Evolutionary conservation across 2,797 vertebrate species (phyloP).

Genomic region (Cichlasoma orientale): DNA sequence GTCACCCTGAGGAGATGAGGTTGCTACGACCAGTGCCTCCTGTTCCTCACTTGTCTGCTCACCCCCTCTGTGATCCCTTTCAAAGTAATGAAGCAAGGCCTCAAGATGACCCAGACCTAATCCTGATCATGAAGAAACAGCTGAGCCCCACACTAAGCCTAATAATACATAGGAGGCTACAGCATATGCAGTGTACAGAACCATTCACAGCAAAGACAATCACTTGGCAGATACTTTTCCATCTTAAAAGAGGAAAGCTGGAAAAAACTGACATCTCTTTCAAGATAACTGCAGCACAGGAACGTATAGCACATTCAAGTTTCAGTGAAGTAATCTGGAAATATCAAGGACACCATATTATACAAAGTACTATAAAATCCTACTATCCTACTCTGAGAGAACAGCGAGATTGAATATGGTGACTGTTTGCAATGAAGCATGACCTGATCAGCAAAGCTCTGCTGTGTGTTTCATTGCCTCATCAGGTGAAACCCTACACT

Average conservation of each 20-base stretch:
- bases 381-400: no score
- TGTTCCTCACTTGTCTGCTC: slow-evolving; percentile 5
- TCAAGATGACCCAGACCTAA: slow-evolving; percentile 42
- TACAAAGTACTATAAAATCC: no score
- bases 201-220: background rate
- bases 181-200: background rate
- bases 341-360: no score
- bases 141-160: slow-evolving; percentile 32
- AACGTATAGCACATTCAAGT: background rate
- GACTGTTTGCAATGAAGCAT: background rate
- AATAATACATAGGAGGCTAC: slow-evolving; percentile 2
- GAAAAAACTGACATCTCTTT: background rate
- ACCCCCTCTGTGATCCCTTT: slow-evolving; percentile 8
- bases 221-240: background rate
- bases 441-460: background rate
- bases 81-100: slow-evolving; percentile 36
- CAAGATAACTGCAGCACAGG: background rate
- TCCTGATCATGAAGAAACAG: slow-evolving; percentile 20
- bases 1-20: background rate
- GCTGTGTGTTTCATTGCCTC: slow-evolving; percentile 20
- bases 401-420: background rate
- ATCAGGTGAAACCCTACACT: slow-evolving; percentile 23
- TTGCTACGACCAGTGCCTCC: background rate
- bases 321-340: background rate
- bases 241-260: background rate